Base-by-base conservation (phyloP, 2,113 vertebrate genomes). In the Spea bombifrons region DNA sequence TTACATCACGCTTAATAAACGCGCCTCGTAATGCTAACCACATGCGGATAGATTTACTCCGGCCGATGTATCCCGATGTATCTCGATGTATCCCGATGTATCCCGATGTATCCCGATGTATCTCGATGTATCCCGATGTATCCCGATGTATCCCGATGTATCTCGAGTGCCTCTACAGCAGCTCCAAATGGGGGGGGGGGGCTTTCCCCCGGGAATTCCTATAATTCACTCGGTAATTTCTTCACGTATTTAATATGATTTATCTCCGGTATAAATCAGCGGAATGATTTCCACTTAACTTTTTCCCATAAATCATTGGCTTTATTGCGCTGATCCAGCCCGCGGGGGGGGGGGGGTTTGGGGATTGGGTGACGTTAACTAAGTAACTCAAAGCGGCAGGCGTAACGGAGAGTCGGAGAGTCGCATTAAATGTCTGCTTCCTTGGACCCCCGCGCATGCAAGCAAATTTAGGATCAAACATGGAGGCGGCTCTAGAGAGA, bases 1-100 rank as follows among this genome's bases (percentile, higher is more conserved):
- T 71, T 78, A 57, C 76, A 78, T 72, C 47, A 53, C 8, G 59
- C 48, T 15, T 78, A 68, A 78, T 78, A 78, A 65, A 78, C 65
- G 59, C 66, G 17, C 15, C 48, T 16, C 65, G 4, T 78, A 71
- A 78, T 46, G 48, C 50, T 63, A 72, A 78, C 61, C 76, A 55
- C 17, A 65, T 78, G 76, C 3, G 8, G 76, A 78, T 55, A 72
- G 76, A 78, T 78, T 78, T 72, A 78, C 43, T 64, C 61, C 10
- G 30, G 30, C 13, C 10, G 5, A 48, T 12, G 49, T 52, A 64
- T 70, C 59, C 57, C 59, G 8, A 12, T 45, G 64, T 30, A 30
- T 30, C 30, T 2, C 30, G 30, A 30, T 30, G 30, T 30, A 30
- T 30, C 30, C 2, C 30, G 30, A 30, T 2, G 30, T 30, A 30